phyloP scores from a whole-genome alignment of 2,113 vertebrate species.

The Cyphomyrus plagiostoma region DNA sequence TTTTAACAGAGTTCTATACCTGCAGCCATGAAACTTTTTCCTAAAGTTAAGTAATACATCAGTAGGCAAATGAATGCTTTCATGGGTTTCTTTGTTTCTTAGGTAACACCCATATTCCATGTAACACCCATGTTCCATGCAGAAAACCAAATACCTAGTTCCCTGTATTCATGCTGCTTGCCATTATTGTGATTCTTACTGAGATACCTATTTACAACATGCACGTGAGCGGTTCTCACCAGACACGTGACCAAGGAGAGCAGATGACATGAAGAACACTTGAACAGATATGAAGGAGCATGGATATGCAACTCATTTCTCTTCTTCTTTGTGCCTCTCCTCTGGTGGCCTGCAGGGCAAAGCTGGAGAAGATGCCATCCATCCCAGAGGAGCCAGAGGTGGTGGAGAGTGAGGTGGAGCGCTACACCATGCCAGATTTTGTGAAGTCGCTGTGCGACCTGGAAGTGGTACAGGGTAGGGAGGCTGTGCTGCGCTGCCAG shows the following conservation, averaged over 20 bases:
- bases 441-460: conserved; percentile 86
- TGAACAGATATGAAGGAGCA: not conserved
- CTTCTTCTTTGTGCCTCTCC: not conserved
- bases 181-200: not conserved
- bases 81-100: not conserved
- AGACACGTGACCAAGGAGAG: not conserved
- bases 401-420: conserved; percentile 78
- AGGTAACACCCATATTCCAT: not conserved
- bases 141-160: not conserved
- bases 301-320: not conserved
- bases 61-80: not conserved
- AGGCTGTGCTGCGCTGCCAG: conserved; percentile 87
- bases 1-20: not conserved
- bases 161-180: not conserved
- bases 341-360: conserved; percentile 66
- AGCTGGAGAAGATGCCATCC: conserved; percentile 97
- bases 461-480: conserved; percentile 87
- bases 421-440: conserved; percentile 93
- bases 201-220: not conserved
- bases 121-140: not conserved
- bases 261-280: not conserved
- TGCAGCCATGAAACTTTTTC: not conserved
- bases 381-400: conserved; percentile 95
- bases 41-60: not conserved
- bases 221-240: not conserved